Evolutionary conservation across 2,797 vertebrate species (phyloP), one percentile per base, ranked within the genome.

Genomic region (Hyperoplus immaculatus): DNA sequence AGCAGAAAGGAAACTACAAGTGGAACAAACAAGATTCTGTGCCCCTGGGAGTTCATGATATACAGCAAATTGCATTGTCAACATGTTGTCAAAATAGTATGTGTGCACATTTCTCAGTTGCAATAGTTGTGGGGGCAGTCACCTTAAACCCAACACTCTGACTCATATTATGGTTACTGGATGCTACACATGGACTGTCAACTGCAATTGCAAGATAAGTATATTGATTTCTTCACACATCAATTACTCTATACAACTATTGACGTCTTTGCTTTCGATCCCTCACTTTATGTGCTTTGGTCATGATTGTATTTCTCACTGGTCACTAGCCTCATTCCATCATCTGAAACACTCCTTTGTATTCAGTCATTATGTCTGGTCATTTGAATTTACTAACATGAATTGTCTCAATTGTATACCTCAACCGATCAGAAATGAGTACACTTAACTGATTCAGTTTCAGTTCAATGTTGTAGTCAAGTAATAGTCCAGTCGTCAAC

Each of bases 1-100:
- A 88, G 87, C 77, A 84, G 77, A 85, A 86, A 84, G 46, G 4
- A 80, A 83, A 82, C 71, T 82, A 80, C 70, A 81, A 90, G 86
- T 86, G 74, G 66, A 88, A 82, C 76, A 88, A 92, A 90, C 86
- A 83, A 75, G 73, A 73, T 81, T 79, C 16, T 16, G 5, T 66
- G 80, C 70, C 88, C 66, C 39, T 21, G 55, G 81, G 80, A 81
- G 53, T 66, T 84, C 43, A 80, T 73, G 59, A 84, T 72, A 67
- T 47, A 46, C 46, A 67, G 65, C 57, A 83, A 89, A 90, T 81
- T 76, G 82, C 55, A 42, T 53, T 72, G 73, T 87, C 78, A 78
- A 78, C 69, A 72, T 69, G 66, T 69, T 76, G 75, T 66, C 76
- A 89, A 73, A 85, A 84, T 75, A 84, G 78, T 80, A 9, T 42